Evolutionary conservation across 1,140 invertebrate genomes (phyloP).

Genomic region (Drosophila repletoides): DNA sequence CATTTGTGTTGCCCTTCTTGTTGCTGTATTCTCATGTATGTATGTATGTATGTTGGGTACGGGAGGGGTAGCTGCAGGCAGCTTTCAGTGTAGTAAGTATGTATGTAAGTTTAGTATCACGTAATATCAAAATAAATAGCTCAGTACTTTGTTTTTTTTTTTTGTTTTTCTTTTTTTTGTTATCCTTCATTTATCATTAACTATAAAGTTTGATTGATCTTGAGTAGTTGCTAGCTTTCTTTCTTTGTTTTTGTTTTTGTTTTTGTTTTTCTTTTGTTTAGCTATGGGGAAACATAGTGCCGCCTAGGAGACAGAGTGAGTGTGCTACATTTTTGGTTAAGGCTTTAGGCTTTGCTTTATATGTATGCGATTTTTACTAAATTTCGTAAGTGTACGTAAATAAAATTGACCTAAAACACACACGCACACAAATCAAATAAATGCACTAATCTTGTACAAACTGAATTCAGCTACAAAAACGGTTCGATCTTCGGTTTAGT

Average conservation of each 20-base stretch:
- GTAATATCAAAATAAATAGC: slow-evolving; percentile 74
- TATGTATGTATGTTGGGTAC: slow-evolving; percentile 8
- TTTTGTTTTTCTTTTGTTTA: slow-evolving; percentile 2
- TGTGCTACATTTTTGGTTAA: slow-evolving; percentile 32
- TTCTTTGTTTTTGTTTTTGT: neutral
- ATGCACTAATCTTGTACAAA: slow-evolving; percentile 50
- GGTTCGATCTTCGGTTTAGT: slow-evolving; percentile 11
- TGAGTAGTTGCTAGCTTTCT: slow-evolving; percentile 16
- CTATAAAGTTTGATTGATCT: slow-evolving; percentile 45
- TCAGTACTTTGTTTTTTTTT: slow-evolving; percentile 57
- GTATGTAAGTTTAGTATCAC: slow-evolving; percentile 75
- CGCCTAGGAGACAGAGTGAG: slow-evolving; percentile 15
- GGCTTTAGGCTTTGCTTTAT: slow-evolving; percentile 28
- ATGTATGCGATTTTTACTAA: slow-evolving; percentile 26
- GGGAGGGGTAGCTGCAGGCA: slow-evolving; percentile 56
- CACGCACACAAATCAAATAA: slow-evolving; percentile 46
- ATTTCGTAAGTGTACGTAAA: slow-evolving; percentile 49
- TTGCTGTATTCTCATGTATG: slow-evolving; percentile 6
- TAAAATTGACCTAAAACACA: slow-evolving; percentile 62
- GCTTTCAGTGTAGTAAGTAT: slow-evolving; percentile 53
- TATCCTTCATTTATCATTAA: slow-evolving; percentile 37
- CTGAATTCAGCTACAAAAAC: slow-evolving; percentile 33
- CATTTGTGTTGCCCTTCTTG: slow-evolving; percentile 2
- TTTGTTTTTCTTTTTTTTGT: slow-evolving; percentile 3
- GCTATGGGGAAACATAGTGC: slow-evolving; percentile 19